Base-by-base conservation (phyloP, 2,113 vertebrate species). In the Myrmecobius fasciatus region DNA sequence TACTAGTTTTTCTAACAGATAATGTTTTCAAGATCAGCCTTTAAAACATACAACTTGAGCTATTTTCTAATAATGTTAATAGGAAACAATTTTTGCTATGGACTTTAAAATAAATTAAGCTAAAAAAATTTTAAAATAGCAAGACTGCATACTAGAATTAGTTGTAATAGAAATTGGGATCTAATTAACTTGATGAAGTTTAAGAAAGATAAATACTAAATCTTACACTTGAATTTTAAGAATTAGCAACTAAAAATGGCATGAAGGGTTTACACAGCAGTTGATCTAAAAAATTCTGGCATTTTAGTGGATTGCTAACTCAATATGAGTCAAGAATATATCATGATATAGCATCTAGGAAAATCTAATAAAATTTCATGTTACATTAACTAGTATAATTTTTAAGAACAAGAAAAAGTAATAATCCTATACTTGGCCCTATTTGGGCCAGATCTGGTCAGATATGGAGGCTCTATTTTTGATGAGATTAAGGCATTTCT, bases 11-110 rank as follows among this genome's bases (percentile, higher is more conserved):
- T 94, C 47, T 89, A 53, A 92, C 93, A 94, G 36, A 31, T 9
- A 91, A 93, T 43, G 52, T 46, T 92, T 1, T 95, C 51, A 91
- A 95, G 92, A 89, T 56, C 91, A 94, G 28, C 24, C 88, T 95
- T 93, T 90, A 1, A 2, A 91, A 95, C 92, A 51, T 91, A 94
- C 28, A 90, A 54, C 83, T 54, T 67, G 28, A 91, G 25, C 26
- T 49, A 89, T 53, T 96, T 75, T 47, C 47, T 52, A 14, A 24
- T 60, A 89, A 91, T 2, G 46, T 92, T 92, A 94, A 31, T 53
- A 28, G 51, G 26, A 17, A 53, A 49, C 51, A 17, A 0, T n/a
- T 22, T 22, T 91, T 24, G 49, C 3, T 47, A 56, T n/a, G 12
- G 47, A 0, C 17, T 26, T 47, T 91, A 25, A 94, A 89, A 43